Evolutionary conservation across 2,797 vertebrate genomes (phyloP).

Genomic region (Antrozous pallidus): DNA sequence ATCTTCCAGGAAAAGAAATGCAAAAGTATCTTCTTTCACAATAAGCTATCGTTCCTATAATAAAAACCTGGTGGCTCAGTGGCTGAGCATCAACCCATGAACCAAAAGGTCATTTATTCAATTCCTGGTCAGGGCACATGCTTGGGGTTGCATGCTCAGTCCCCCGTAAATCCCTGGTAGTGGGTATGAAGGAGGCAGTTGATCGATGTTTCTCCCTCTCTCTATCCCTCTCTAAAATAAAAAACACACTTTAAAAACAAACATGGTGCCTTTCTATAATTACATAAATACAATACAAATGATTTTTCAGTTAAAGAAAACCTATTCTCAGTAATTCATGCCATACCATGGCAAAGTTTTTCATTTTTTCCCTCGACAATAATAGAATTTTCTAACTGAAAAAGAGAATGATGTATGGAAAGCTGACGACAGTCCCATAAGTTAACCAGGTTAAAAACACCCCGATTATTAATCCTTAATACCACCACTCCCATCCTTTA

Average conservation of each 20-base stretch:
- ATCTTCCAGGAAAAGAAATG: constrained; percentile 20
- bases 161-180: no score
- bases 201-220: no score
- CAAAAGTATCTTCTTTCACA: not conserved
- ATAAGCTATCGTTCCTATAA: not conserved
- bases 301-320: constrained; percentile 14
- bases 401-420: not conserved
- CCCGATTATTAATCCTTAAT: not conserved
- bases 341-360: not conserved
- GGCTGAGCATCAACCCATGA: no score
- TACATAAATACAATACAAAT: constrained; percentile 15
- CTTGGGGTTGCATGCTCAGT: no score
- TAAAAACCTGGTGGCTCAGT: not conserved
- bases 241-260: no score
- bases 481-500: not conserved
- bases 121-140: no score
- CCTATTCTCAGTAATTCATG: not conserved
- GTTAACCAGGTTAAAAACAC: not conserved
- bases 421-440: not conserved
- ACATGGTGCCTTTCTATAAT: constrained; percentile 22
- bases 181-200: no score
- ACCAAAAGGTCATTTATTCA: no score
- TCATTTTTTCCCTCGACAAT: not conserved
- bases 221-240: no score
- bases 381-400: not conserved